phyloP scores from a whole-genome alignment of 2,113 vertebrate species.

The Ornithorhynchus anatinus region DNA sequence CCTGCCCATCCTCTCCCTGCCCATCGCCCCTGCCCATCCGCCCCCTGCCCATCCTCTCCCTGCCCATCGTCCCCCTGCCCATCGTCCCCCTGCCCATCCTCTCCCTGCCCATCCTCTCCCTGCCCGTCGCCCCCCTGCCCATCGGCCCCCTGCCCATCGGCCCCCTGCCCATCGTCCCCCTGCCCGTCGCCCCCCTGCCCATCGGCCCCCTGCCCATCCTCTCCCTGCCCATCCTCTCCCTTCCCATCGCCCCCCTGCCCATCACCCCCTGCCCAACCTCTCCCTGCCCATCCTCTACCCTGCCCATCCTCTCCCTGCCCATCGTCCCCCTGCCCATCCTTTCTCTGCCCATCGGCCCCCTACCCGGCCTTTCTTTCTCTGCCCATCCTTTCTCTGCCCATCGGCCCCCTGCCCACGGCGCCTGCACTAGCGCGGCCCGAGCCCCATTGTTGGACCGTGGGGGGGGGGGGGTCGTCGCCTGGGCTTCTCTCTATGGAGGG shows the following conservation, averaged over 20 bases:
- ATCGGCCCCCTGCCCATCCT: no score
- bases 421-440: no score
- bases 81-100: slow-evolving; percentile 12
- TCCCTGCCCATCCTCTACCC: no score
- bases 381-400: background rate
- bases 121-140: background rate
- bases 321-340: no score
- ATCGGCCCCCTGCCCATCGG: background rate
- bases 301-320: no score
- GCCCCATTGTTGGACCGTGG: no score
- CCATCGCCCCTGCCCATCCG: no score
- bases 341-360: no score
- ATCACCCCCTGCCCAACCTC: no score
- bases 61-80: slow-evolving; percentile 5
- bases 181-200: slow-evolving; percentile 6
- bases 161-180: slow-evolving; percentile 19
- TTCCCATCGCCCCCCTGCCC: background rate
- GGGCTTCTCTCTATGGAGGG: background rate
- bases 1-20: background rate
- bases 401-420: no score
- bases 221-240: background rate
- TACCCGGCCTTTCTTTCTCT: background rate
- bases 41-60: slow-evolving; percentile 37
- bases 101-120: background rate
- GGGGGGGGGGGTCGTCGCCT: no score